Evolutionary conservation across 2,113 vertebrate species (phyloP), one percentile per base, ranked within the genome.

Genomic region (Murina feae): DNA sequence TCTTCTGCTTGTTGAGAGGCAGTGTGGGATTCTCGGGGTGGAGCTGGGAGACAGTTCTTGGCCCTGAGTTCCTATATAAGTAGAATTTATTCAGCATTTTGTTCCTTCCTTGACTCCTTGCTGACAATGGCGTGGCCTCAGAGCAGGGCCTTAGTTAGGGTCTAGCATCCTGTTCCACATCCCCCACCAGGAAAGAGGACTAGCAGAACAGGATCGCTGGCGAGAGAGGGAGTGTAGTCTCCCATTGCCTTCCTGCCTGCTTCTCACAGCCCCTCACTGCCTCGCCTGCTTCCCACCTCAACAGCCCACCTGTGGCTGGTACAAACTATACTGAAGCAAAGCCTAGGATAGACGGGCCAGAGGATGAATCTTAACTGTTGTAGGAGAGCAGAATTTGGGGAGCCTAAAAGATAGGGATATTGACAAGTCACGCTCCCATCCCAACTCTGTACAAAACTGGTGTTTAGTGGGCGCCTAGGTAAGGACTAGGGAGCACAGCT

Each of bases 101-200:
- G 12, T 30, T 65, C 44, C 28, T 39, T 32, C 44, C 71, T 72
- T 1, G 10, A 21, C 12, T 44, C 2, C 32, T 86, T 4, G 0
- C 66, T 53, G 82, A 75, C 82, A 63, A 0, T 14, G 37, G 42
- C 4, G 20, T 91, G 91, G 94, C 97, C 95, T 96, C 92, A 92
- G 91, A 85, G 94, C 93, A 87, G 95, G 95, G 92, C 95, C 39
- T 47, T 83, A 6, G 17, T 6, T 2, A 42, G 21, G 32, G 66
- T 37, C 81, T 35, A 2, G 39, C 39, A 1, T 83, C 51, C 21
- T 74, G 8, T 71, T 88, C 5, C 18, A n/a, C 35, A 39, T 66
- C 55, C 74, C 63, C 65, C 63, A 83, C n/a, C 9, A 28, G 86
- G 71, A 55, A 85, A 63, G 86, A 0, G 71, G 16, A 21, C 0